Base-by-base conservation (phyloP, 2,888 invertebrate species). In the Acrocyrtus sp. region DNA sequence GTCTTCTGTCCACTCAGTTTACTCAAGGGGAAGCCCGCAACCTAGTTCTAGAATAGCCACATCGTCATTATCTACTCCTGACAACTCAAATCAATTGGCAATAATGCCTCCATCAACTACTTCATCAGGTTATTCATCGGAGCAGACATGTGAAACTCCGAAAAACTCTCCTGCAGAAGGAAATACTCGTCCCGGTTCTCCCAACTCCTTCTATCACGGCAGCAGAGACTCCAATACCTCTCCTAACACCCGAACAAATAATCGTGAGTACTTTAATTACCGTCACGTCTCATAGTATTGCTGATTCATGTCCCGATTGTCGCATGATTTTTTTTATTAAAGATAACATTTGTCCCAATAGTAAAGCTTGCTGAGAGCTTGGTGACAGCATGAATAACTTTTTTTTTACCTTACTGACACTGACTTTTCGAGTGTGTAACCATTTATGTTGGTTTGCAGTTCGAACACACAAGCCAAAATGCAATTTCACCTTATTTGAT, bases 101-200 rank as follows among this genome's bases (percentile, higher is more conserved):
- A 54, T 56, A 19, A 48, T 62, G 50, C 63, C 72, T 17, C 48
- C 48, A 12, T n/a, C 56, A 0, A 56, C 57, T n/a, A 19, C 57
- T 41, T 21, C 57, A 41, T n/a, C 8, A 10, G 34, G 5, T 41
- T 51, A 43, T 22, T 60, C 63, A 6, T 34, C 43, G 5, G 47
- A 57, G 26, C 54, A 57, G 34, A 34, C 26, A 41, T 78, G 80
- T 63, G 80, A 80, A 17, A 80, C 80, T 24, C 78, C 80, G 17
- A 75, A 76, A 66, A 80, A 80, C 65, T 80, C 80, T 34, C 80
- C 80, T 2, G 62, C 62, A 26, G 76, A 75, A 22, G 80, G 78
- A 47, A 80, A 77, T 72, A 75, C 80, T 24, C 56, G 77, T 47
- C 74, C 80, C 17, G 53, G 58, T 39, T 78, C 80, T 27, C 65